phyloP scores from a whole-genome alignment of 2,888 invertebrate species.

The Oligia latruncula region DNA sequence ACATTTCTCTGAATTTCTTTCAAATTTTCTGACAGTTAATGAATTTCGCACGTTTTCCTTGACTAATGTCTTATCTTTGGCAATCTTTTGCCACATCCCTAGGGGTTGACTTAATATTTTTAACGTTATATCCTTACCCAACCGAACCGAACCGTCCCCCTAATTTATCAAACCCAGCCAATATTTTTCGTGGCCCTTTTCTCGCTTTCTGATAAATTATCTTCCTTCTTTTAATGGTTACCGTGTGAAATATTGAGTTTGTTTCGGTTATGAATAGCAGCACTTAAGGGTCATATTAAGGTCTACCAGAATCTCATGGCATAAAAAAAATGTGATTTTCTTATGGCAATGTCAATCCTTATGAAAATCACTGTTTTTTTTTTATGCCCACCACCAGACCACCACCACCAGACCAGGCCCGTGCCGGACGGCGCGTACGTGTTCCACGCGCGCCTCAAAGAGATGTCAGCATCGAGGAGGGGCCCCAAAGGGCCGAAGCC shows the following conservation, averaged over 20 bases:
- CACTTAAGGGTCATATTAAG: slow-evolving; percentile 32
- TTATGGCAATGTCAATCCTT: no score
- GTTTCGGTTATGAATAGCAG: slow-evolving; percentile 42
- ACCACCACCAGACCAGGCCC: no score
- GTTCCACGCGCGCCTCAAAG: no score
- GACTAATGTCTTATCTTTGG: slow-evolving; percentile 42
- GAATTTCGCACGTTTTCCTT: slow-evolving; percentile 20
- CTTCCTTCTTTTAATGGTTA: slow-evolving; percentile 39
- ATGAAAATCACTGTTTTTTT: no score
- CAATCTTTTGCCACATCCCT: slow-evolving; percentile 35
- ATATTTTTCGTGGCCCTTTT: slow-evolving; percentile 44
- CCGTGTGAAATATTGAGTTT: slow-evolving; percentile 47
- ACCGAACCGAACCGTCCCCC: slow-evolving; percentile 1
- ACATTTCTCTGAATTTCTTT: slow-evolving; percentile 38
- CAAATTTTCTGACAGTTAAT: slow-evolving; percentile 25
- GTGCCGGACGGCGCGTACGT: no score
- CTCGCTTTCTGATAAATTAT: slow-evolving; percentile 51
- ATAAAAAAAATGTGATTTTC: no score
- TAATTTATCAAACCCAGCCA: slow-evolving; percentile 55
- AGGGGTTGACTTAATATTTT: slow-evolving; percentile 54
- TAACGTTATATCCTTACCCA: slow-evolving; percentile 22
- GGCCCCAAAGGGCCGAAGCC: no score
- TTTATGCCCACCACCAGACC: no score
- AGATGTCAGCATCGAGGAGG: no score
- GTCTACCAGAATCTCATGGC: no score